phyloP scores from a whole-genome alignment of 2,888 invertebrate species.

The Strigamia transsilvanica region DNA sequence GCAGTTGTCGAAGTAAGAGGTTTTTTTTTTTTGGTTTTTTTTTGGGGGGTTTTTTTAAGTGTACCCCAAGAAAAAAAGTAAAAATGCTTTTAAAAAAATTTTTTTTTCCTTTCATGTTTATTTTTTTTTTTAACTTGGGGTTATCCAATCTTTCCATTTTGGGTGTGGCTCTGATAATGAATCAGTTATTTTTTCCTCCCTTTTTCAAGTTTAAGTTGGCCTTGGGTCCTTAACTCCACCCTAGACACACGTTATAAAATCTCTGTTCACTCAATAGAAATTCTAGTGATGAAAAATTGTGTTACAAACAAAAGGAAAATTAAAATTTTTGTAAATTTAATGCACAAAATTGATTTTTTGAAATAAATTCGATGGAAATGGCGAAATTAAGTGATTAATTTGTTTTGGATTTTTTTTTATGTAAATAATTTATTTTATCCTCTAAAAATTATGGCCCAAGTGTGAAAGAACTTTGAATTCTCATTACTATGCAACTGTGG shows the following conservation, averaged over 20 bases:
- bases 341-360: no score
- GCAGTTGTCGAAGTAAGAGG: constrained; percentile 41
- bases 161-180: constrained; percentile 49
- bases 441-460: constrained; percentile 17
- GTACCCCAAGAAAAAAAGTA: background rate
- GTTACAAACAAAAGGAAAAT: background rate
- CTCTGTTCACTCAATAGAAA: background rate
- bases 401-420: background rate
- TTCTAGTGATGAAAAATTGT: background rate
- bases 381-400: background rate
- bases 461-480: constrained; percentile 48
- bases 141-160: constrained; percentile 45
- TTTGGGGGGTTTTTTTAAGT: background rate
- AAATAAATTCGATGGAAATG: background rate
- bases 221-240: constrained; percentile 40
- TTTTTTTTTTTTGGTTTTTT: background rate
- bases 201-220: constrained; percentile 47
- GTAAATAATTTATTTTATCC: constrained; percentile 22
- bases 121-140: constrained; percentile 7
- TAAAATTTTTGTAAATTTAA: no score
- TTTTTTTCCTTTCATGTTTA: background rate
- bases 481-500: constrained; percentile 48
- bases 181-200: constrained; percentile 37
- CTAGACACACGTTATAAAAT: constrained; percentile 39
- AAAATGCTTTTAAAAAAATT: constrained; percentile 15